Base-by-base conservation (phyloP, 2,888 invertebrate species). In the Bellardia bayeri region DNA sequence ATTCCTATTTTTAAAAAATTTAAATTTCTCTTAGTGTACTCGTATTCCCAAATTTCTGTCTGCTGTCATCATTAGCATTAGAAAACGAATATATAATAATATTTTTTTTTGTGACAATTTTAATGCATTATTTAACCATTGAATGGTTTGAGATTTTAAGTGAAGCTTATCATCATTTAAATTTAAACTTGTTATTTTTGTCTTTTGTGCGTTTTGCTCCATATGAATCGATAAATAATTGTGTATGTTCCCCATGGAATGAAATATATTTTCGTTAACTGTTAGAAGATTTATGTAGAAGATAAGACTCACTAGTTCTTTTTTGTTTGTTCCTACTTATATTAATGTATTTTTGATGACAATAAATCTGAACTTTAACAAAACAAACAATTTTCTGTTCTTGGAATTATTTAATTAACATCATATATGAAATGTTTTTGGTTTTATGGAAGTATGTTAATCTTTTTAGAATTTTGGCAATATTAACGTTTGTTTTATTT, bases 221-320 rank as follows among this genome's bases (percentile, higher is more conserved):
- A 61, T 51, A 63, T 71, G 42, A 54, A 81, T 81, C 54, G 63
- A 72, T 64, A 81, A 81, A 81, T 51, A 33, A 69, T 69, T 51
- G 13, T 33, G 3, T 51, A 3, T 2, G 6, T n/a, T 51, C 2
- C 4, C n/a, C 1, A 7, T 14, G 14, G 14, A 49, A 49, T 51
- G n/a, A 51, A 51, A 51, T 14, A n/a, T 14, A 51, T 51, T 45
- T 13, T 45, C 2, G 3, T 45, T 37, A 37, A 5, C 6, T 37
- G 4, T 37, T 37, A 37, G 37, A 2, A 45, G 11, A 45, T 11
- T 45, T 45, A 11, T 45, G 3, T 45, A 11, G 45, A 45, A 9
- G 45, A 45, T 45, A 9, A 45, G 13, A 45, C 4, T 45, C 13
- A 37, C 23, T 42, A 2, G 42, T 6, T 42, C 6, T 42, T 42